Percentiles rank a stretch among this genome's conserved stretches.
Evolutionary conservation across 2,888 invertebrate species (phyloP).

Genomic region (Caenorhabditis doughertyi): DNA sequence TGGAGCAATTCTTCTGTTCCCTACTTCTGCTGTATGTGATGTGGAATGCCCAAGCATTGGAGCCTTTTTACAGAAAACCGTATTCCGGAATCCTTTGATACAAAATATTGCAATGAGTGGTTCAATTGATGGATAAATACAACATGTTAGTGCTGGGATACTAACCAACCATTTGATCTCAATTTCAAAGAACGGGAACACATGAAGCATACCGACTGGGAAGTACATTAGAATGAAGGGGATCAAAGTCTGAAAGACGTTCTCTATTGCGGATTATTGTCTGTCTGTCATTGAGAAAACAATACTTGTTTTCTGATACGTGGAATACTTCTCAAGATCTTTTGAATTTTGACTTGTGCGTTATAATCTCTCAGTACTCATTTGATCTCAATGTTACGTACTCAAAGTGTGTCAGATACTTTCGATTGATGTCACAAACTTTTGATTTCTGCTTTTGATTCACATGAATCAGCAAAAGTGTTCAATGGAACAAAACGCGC

Average conservation of each 20-base stretch:
- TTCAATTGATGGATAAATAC: conserved; percentile 36
- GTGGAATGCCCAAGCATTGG: background rate
- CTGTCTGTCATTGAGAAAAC: background rate
- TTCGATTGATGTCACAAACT: too few relatives aligned
- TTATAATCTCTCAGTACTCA: too few relatives aligned
- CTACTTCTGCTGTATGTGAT: background rate
- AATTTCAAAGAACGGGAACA: conserved; percentile 30
- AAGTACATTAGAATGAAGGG: conserved; percentile 46
- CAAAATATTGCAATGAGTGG: conserved; percentile 38
- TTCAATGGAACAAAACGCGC: too few relatives aligned
- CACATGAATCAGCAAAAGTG: too few relatives aligned
- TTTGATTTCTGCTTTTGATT: too few relatives aligned
- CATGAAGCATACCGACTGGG: conserved; percentile 40
- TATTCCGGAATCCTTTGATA: conserved; percentile 25
- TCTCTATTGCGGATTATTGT: background rate
- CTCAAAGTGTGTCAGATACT: too few relatives aligned
- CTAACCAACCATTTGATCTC: conserved; percentile 22
- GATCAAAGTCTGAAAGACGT: conserved; percentile 41
- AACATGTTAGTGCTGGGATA: conserved; percentile 3
- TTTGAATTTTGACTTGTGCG: too few relatives aligned
- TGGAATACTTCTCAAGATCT: too few relatives aligned
- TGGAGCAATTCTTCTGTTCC: background rate
- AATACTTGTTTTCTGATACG: background rate
- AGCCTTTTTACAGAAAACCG: conserved; percentile 1
- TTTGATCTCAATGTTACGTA: too few relatives aligned